A percentile compares a stretch with the other conserved stretches of the same genome.
phyloP scores from a whole-genome alignment of 2,888 invertebrate genomes.

The Lepidocyrtoides sp. region DNA sequence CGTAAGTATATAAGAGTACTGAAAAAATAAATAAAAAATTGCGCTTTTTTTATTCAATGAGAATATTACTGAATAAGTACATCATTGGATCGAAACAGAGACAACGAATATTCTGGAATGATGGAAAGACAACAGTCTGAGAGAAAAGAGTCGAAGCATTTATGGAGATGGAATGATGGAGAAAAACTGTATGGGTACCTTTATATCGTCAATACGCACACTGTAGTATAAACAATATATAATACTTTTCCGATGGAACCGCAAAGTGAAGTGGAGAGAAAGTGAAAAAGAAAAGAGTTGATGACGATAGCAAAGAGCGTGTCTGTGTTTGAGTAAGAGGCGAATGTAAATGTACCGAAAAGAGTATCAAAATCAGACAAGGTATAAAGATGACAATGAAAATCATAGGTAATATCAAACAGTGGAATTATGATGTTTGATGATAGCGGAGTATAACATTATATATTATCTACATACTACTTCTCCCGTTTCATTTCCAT shows the following conservation, averaged over 20 bases:
- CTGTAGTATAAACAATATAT: too few species aligned
- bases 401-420: neutral
- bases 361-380: constrained; percentile 7
- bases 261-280: neutral
- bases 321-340: neutral
- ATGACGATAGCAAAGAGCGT: neutral
- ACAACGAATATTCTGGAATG: neutral
- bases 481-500: neutral
- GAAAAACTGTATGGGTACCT: too few species aligned
- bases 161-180: too few species aligned
- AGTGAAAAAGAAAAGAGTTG: neutral
- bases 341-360: neutral
- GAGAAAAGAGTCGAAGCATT: too few species aligned
- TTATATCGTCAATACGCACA: constrained; percentile 5
- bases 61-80: too few species aligned
- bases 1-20: too few species aligned
- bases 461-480: neutral
- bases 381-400: neutral
- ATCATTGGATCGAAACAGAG: neutral
- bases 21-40: too few species aligned
- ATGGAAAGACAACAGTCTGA: too few species aligned
- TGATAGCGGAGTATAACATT: neutral
- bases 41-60: too few species aligned
- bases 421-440: neutral
- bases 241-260: too few species aligned